Conservation (phyloP, 1,140 invertebrate genomes). For the Drosophila trapezifrons region DNA sequence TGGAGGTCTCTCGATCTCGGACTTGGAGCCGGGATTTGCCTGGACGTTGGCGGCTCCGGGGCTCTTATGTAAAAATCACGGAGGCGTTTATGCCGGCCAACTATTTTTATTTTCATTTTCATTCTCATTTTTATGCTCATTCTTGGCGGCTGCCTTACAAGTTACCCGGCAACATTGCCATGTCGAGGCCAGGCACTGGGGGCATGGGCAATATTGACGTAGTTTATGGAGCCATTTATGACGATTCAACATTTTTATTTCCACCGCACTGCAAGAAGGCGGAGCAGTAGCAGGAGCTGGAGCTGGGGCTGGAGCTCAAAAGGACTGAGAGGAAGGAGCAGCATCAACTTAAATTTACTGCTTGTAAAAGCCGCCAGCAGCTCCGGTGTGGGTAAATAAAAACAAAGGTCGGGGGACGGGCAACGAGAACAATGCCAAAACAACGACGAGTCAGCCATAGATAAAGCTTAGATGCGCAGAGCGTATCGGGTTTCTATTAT, state of each 20-base stretch:
- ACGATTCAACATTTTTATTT: constrained; percentile 83
- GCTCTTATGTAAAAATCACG: constrained; percentile 78
- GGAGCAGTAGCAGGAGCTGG: constrained; percentile 1
- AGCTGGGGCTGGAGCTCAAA: background rate
- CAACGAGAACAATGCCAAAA: constrained; percentile 71
- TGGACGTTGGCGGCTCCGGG: constrained; percentile 23
- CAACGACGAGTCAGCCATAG: constrained; percentile 62
- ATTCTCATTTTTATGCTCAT: constrained; percentile 70
- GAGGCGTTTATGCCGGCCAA: constrained; percentile 76
- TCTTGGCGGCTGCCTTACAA: constrained; percentile 60
- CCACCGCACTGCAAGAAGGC: constrained; percentile 64
- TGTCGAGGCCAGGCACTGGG: constrained; percentile 40
- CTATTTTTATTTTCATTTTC: constrained; percentile 79
- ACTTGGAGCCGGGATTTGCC: constrained; percentile 8
- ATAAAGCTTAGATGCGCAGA: constrained; percentile 78
- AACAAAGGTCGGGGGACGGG: constrained; percentile 60
- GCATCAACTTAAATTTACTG: constrained; percentile 77
- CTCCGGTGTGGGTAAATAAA: constrained; percentile 69
- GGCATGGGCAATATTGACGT: constrained; percentile 66
- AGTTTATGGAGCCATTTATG: constrained; percentile 83
- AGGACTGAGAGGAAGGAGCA: constrained; percentile 11
- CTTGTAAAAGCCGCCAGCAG: constrained; percentile 60
- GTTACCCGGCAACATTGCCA: constrained; percentile 55
- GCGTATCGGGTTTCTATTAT: constrained; percentile 82
- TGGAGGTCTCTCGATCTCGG: background rate